A percentile compares a stretch with the other conserved stretches of the same genome.
Conservation (phyloP, 2,888 invertebrate genomes). For the Philonicus albiceps region DNA sequence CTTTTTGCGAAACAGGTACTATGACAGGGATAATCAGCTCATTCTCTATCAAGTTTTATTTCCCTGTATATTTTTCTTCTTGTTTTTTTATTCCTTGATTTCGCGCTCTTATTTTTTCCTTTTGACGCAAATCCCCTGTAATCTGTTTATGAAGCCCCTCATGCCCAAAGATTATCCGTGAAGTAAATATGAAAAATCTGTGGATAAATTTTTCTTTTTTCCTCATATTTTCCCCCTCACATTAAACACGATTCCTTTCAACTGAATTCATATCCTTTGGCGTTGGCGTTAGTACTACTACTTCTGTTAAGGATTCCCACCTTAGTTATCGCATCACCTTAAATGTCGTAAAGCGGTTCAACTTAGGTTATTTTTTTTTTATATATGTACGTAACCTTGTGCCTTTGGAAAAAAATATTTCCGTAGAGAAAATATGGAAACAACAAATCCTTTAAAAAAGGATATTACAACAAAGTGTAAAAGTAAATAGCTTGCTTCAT, state of each 20-base stretch:
- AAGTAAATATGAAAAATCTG: not conserved
- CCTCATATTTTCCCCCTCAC: not conserved
- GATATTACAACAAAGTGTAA: not conserved
- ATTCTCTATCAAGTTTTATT: not conserved
- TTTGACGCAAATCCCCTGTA: not conserved
- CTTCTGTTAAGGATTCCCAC: not conserved
- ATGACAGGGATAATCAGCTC: not conserved
- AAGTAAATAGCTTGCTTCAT: not conserved
- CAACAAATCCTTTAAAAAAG: not conserved
- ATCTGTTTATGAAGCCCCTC: not conserved
- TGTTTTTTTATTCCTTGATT: not conserved
- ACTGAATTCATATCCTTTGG: not conserved
- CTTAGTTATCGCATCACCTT: not conserved
- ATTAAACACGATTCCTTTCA: not conserved
- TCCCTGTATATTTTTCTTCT: not conserved
- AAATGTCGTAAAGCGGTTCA: not conserved
- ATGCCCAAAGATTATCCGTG: not conserved
- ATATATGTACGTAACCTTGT: not conserved
- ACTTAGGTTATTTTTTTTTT: not conserved
- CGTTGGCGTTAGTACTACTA: not conserved
- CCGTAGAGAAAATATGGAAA: not conserved
- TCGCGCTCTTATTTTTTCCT: not conserved
- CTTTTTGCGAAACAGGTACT: not conserved
- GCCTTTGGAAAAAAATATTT: too few relatives aligned
- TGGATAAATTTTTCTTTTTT: not conserved